Base-by-base conservation (phyloP, 2,888 invertebrate species). In the Phyllotreta striolata region DNA sequence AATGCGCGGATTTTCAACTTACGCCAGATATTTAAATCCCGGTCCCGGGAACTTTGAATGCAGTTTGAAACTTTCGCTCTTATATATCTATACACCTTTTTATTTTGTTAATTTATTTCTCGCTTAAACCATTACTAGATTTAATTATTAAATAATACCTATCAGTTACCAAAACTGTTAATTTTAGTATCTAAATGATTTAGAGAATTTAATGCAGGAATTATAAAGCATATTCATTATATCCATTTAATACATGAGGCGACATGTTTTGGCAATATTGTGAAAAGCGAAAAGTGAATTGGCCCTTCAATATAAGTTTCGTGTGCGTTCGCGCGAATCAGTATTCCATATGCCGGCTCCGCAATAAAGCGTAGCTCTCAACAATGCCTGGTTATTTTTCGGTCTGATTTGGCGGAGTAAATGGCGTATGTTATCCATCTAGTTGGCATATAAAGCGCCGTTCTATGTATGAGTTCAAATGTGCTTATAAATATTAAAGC, bases 391-490 rank as follows among this genome's bases (percentile, higher is more conserved):
- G 77, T 78, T 78, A 79, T 78, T 78, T 80, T 79, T 79, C 77
- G 76, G 76, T 75, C 73, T 75, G 78, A 76, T 78, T 77, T 75
- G 73, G 73, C 69, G 63, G 69, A 70, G 78, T 78, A 80, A 80
- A 79, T 80, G 79, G 78, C 69, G 74, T 78, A 79, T 79, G 79
- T 77, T 78, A 79, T 79, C 76, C 77, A 77, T 78, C 77, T 76
- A 77, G 74, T 73, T 76, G 72, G 73, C 72, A 70, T 72, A 72
- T 71, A 74, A 72, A 73, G 72, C 70, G 69, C 55, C 61, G 67
- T 70, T 71, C 70, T 73, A 73, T 73, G 71, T 72, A 73, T 71
- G 71, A 72, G 72, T 72, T 69, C 70, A 68, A 69, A 66, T 62
- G 69, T 63, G 69, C 70, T 73, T 72, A 72, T 72, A 72, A 72